Evolutionary conservation across 2,113 vertebrate species (phyloP), one percentile per base, ranked within the genome.

Genomic region (Capreolus pygargus): DNA sequence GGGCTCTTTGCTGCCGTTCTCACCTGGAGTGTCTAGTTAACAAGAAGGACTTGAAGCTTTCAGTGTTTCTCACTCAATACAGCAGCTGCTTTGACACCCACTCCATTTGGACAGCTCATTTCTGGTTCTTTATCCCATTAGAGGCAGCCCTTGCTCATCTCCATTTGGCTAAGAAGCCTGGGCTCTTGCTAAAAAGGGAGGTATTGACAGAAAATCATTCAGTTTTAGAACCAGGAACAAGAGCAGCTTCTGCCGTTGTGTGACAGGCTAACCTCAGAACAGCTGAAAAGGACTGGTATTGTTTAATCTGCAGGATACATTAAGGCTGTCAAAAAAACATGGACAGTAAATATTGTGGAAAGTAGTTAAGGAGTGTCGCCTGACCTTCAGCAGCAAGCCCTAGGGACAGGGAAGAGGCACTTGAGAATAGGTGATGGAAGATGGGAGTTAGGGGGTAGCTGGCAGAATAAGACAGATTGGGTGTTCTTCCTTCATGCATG

Each of bases 161-260:
- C 99, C 99, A 99, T 99, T 99, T 99, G 99, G 99, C 99, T 99
- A 99, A 99, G 99, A 98, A 98, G 98, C 98, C 98, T 98, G 98
- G 98, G 98, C 96, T 97, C 9, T 98, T 97, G 98, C 98, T 98
- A 98, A 98, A 99, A 99, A 99, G 84, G 98, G 98, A 98, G 98
- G 98, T 99, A 98, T 99, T 99, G 99, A 98, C 98, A 98, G 98
- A 98, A 98, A 99, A 98, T 98, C 98, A 97, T 99, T 99, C 98
- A 97, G 98, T 98, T 74, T 74, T 99, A 98, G 96, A 98, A 86
- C 19, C 95, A 97, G 97, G 97, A 97, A 94, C 97, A 99, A 98
- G 98, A 97, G 97, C 78, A 96, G 97, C 94, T 98, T 98, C 97
- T 98, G 54, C 54, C 27, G 7, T 93, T 64, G 10, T 76, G 33